phyloP scores from a whole-genome alignment of 2,888 invertebrate genomes.

The Muscina levida region DNA sequence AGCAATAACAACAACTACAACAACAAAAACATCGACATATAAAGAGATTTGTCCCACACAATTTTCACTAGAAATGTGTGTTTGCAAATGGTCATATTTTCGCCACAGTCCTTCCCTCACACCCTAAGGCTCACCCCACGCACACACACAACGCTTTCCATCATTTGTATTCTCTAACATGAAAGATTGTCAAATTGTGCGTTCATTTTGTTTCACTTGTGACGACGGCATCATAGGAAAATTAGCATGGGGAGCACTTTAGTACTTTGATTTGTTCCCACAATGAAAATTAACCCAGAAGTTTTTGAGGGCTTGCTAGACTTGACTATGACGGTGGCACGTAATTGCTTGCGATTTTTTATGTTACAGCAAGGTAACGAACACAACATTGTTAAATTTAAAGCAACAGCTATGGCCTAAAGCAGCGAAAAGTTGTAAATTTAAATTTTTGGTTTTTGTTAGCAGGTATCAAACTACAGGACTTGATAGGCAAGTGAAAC shows the following conservation, averaged over 20 bases:
- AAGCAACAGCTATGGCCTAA: no score
- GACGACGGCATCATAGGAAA: conserved; percentile 18
- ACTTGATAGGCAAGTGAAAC: no score
- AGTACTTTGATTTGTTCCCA: conserved; percentile 25
- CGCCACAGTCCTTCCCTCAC: background rate
- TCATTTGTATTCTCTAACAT: background rate
- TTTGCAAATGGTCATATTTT: conserved; percentile 44
- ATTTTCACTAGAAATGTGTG: conserved; percentile 44
- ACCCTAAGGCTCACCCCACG: background rate
- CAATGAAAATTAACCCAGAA: background rate
- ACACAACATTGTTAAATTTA: no score
- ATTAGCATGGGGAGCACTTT: conserved; percentile 45
- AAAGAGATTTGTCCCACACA: conserved; percentile 17
- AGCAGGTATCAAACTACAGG: no score
- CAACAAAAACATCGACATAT: conserved; percentile 17
- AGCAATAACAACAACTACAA: background rate
- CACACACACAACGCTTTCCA: background rate
- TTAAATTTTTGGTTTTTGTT: no score
- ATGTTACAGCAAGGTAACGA: no score
- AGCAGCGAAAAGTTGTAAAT: no score
- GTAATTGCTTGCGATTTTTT: no score
- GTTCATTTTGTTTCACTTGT: conserved; percentile 24
- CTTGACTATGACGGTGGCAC: background rate
- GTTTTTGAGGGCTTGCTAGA: background rate
- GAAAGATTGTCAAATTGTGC: conserved; percentile 6